Evolutionary conservation across 2,888 invertebrate species (phyloP), one percentile per base, ranked within the genome.

Genomic region (Leucania comma): DNA sequence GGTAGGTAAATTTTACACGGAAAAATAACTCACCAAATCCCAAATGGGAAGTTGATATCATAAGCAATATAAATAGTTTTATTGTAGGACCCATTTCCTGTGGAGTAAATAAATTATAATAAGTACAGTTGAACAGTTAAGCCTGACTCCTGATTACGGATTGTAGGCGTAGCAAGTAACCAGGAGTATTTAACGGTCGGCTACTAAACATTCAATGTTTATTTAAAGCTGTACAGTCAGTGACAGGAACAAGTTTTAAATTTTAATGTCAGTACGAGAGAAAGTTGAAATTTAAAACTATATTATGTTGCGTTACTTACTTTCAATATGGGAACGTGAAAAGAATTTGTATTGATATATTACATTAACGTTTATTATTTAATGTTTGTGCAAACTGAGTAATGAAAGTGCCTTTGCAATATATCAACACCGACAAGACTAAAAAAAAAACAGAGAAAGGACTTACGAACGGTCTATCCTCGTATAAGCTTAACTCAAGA

Each of bases 231-330:
- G 86, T 87, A 89, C 91, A 89, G 69, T 90, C 91, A 91, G 85
- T 90, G 92, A 89, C 81, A 89, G 90, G 92, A 95, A 95, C 96
- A 93, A 94, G 95, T 94, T 95, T 95, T 90, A 94, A 94, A 96
- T 95, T 93, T 95, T 91, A 95, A 95, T 94, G 93, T 80, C 89
- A 78, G 83, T 81, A 78, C 88, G 80, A 90, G 95, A 92, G 95
- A 96, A 96, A 95, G 96, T 93, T 85, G 86, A 72, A 84, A 78
- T 83, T 86, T 85, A 81, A 90, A 90, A 87, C 86, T 86, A 85
- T 89, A 88, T 88, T 87, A 87, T 88, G 89, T 88, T 89, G 88
- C 90, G 83, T 22, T 17, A 24, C 24, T 80, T 80, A 89, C 93
- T 93, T 93, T 94, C 91, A 75, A 87, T 87, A 85, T 82, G 82